phyloP scores from a whole-genome alignment of 1,140 invertebrate genomes.

The Acromyrmex charruanus region DNA sequence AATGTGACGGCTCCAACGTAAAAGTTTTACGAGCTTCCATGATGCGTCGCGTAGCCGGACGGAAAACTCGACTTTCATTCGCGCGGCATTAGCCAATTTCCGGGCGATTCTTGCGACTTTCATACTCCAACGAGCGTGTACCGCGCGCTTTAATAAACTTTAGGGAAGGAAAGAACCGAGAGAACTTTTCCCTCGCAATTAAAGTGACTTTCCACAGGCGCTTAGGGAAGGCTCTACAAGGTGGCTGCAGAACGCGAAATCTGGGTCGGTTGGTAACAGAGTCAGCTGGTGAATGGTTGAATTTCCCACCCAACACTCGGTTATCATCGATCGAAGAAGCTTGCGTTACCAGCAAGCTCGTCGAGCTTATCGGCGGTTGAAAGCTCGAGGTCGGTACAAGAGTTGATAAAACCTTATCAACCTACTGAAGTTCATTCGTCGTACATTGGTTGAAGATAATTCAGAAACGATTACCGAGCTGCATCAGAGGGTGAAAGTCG shows the following conservation, averaged over 20 bases:
- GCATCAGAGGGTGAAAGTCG: not conserved
- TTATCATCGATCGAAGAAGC: constrained; percentile 30
- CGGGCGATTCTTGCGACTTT: constrained; percentile 32
- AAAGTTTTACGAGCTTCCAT: constrained; percentile 63
- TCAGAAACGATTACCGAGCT: not conserved
- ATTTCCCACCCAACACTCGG: not conserved
- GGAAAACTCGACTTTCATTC: constrained; percentile 45
- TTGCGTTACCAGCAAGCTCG: constrained; percentile 21
- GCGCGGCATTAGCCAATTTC: constrained; percentile 28
- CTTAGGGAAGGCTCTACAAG: not conserved
- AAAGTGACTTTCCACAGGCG: not conserved
- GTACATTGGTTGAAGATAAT: constrained; percentile 25
- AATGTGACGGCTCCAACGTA: constrained; percentile 52
- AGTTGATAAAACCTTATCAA: constrained; percentile 10
- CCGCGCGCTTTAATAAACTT: constrained; percentile 53
- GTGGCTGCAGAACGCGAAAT: not conserved
- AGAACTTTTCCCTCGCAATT: constrained; percentile 46
- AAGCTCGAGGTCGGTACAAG: not conserved
- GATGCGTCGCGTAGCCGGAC: not conserved
- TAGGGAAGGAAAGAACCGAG: not conserved
- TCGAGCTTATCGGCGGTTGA: constrained; percentile 37
- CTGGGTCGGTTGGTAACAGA: constrained; percentile 30
- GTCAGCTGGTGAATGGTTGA: not conserved
- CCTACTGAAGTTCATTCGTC: not conserved
- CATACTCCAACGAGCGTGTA: constrained; percentile 35